Evolutionary conservation across 2,113 vertebrate species (phyloP).

Genomic region (Loxodonta africana): DNA sequence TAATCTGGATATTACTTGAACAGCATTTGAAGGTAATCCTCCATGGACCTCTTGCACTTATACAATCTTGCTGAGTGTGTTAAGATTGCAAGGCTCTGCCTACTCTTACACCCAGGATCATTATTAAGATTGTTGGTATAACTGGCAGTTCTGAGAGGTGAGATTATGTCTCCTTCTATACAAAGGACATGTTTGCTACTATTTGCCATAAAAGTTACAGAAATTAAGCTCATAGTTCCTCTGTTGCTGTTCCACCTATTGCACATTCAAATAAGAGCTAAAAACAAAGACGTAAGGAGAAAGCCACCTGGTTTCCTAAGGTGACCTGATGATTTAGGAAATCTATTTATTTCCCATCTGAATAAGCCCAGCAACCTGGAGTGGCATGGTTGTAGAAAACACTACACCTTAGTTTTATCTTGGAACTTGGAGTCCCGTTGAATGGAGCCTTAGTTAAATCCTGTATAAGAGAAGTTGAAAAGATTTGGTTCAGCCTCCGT

Average conservation of each 20-base stretch:
- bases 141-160: background rate
- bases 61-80: background rate
- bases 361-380: background rate
- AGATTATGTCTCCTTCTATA: background rate
- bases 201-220: background rate
- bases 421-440: background rate
- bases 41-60: background rate
- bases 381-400: background rate
- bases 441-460: background rate
- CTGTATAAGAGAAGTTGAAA: background rate
- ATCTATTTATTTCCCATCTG: rapidly evolving
- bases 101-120: background rate
- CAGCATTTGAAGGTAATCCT: background rate
- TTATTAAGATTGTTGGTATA: background rate
- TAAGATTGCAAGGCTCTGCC: background rate
- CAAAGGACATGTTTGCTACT: background rate
- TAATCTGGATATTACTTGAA: background rate
- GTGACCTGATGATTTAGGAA: background rate
- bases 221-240: background rate
- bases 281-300: slow-evolving; percentile 16
- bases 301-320: background rate
- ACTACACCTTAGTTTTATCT: background rate
- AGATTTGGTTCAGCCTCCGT: background rate
- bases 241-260: background rate
- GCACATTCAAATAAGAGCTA: background rate